Percentiles rank a stretch among this genome's conserved stretches.
Evolutionary conservation across 2,888 invertebrate genomes (phyloP).

Genomic region (Luffia ferchaultella): DNA sequence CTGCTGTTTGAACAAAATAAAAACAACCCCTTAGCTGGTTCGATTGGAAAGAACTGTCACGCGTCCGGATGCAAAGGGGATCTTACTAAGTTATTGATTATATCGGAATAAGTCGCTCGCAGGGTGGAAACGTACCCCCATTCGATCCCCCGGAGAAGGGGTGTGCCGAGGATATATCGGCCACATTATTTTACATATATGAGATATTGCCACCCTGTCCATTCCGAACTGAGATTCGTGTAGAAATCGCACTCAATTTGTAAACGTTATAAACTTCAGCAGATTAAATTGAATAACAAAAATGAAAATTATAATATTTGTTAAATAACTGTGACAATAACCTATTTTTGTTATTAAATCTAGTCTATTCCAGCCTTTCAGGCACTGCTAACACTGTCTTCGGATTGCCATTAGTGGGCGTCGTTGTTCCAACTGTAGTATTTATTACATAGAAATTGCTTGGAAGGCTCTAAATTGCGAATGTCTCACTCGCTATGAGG

Average conservation of each 20-base stretch:
- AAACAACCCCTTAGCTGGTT: slow-evolving; percentile 43
- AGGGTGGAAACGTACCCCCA: slow-evolving; percentile 32
- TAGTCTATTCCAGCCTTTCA: no score
- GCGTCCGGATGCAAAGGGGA: slow-evolving; percentile 64
- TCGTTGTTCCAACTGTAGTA: no score
- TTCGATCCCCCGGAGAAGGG: slow-evolving; percentile 31
- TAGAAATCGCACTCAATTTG: no score
- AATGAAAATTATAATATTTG: no score
- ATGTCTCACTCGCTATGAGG: slow-evolving; percentile 28
- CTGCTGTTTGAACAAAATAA: slow-evolving; percentile 57
- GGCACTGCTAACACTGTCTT: no score
- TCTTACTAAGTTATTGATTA: slow-evolving; percentile 67
- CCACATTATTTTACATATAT: slow-evolving; percentile 66
- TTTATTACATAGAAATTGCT: slow-evolving; percentile 33
- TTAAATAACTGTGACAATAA: no score
- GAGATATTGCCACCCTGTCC: slow-evolving; percentile 17
- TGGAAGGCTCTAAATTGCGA: slow-evolving; percentile 22
- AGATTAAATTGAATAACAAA: no score
- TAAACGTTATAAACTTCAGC: no score
- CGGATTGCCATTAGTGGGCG: no score
- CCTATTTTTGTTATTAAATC: no score
- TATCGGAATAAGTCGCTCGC: slow-evolving; percentile 63
- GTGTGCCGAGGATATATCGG: slow-evolving; percentile 55
- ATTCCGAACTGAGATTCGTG: not conserved
- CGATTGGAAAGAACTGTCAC: slow-evolving; percentile 62